A percentile compares a stretch with the other conserved stretches of the same genome.
phyloP scores from a whole-genome alignment of 2,797 vertebrate species.

The Dendrocincla tyrannina region DNA sequence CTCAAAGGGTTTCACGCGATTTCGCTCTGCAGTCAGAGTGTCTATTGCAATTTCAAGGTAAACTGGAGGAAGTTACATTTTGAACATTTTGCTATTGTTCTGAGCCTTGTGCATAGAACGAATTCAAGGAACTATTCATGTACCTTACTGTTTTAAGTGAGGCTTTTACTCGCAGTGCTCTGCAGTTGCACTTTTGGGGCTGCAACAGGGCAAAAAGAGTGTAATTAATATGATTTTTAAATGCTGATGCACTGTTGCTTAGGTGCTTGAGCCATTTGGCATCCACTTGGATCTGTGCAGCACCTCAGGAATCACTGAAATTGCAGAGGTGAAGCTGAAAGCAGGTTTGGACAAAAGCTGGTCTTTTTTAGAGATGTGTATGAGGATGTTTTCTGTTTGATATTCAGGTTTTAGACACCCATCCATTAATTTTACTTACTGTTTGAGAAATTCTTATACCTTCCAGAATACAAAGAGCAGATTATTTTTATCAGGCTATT shows the following conservation, averaged over 20 bases:
- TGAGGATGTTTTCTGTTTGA: not conserved
- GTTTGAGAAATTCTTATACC: not conserved
- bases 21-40: conserved; percentile 90
- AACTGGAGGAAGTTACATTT: not conserved
- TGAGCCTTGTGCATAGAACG: not conserved
- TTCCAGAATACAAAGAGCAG: not conserved
- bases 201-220: not conserved
- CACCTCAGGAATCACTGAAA: not conserved
- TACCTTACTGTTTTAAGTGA: not conserved
- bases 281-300: not conserved
- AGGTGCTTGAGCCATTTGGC: not conserved
- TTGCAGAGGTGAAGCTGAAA: not conserved
- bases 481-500: not conserved
- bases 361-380: not conserved
- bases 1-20: conserved; percentile 85
- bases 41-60: conserved; percentile 94
- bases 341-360: not conserved
- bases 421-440: not conserved
- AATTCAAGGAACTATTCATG: not conserved
- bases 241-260: not conserved
- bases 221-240: not conserved
- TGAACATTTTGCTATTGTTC: not conserved
- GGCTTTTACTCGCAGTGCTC: not conserved
- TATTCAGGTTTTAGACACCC: not conserved
- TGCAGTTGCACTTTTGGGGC: not conserved